Base-by-base conservation (phyloP, 2,113 vertebrate genomes). In the Ophiodon elongatus region DNA sequence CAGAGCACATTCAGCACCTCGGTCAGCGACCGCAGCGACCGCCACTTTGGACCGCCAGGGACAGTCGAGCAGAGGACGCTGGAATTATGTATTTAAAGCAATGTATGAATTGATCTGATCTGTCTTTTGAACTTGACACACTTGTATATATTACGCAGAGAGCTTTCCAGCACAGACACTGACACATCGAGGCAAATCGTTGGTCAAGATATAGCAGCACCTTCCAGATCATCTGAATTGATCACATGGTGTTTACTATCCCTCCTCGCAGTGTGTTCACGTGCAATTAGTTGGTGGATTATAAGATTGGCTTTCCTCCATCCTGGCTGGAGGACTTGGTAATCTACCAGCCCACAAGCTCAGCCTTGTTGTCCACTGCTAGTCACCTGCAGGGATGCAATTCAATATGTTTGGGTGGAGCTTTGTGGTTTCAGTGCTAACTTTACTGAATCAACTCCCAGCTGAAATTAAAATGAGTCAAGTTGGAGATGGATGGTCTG, bases 201-300 rank as follows among this genome's bases (percentile, higher is more conserved):
- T 41, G 47, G 11, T 14, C 14, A 27, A 43, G 7, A 43, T 14
- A 62, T 8, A 41, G 31, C 31, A 52, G 31, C n/a, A 31, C 63
- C 5, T 17, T 27, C 29, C 33, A 68, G 35, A 6, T 47, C 15
- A 35, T 74, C 70, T 29, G 63, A 56, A 79, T 35, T 23, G 15
- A 37, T 65, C 27, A 63, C 21, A 64, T 27, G 17, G n/a, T 63
- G 52, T 29, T 76, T n/a, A 9, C 6, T 56, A 52, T 60, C 60
- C 17, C 10, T 25, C n/a, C 52, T 5, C 4, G 21, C 47, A 65
- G 37, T 62, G 9, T 70, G 68, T 60, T 71, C 31, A 43, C 54
- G 62, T 73, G 60, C 19, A 75, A 54, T 63, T 47, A 78, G 25
- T 29, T 37, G 6, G 39, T 56, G 21, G 56, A 78, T 86, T 70